phyloP scores from a whole-genome alignment of 2,113 vertebrate species.

The Lampris megalopsis region DNA sequence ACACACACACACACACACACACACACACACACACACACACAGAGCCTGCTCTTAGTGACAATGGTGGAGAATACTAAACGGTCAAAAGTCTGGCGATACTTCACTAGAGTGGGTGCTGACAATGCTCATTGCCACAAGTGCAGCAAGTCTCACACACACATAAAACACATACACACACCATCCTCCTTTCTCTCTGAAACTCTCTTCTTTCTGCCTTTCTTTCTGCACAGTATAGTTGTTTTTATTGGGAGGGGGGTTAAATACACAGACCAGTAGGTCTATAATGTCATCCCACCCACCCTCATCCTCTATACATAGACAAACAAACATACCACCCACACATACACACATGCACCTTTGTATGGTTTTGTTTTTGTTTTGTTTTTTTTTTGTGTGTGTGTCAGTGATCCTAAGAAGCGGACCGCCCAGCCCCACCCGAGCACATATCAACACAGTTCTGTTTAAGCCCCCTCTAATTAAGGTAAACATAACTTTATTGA shows the following conservation, averaged over 20 bases:
- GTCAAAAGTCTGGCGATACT: too few species aligned
- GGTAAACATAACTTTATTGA: conserved; percentile 74
- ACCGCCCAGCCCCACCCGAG: conserved; percentile 14
- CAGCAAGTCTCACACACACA: too few species aligned
- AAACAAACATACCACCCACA: too few species aligned
- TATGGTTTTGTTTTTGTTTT: not conserved
- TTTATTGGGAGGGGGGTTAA: conserved; percentile 1
- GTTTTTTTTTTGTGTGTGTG: not conserved
- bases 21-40: too few species aligned
- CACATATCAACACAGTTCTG: conserved; percentile 57
- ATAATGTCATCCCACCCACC: conserved; percentile 5
- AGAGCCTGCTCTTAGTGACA: too few species aligned
- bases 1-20: too few species aligned
- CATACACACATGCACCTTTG: too few species aligned
- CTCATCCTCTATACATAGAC: not conserved
- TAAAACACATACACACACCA: not conserved
- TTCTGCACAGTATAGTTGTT: conserved; percentile 20
- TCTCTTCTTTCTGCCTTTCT: not conserved
- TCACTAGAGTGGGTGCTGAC: too few species aligned
- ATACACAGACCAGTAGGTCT: not conserved
- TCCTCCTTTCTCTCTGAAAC: not conserved
- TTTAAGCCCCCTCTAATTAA: conserved; percentile 61
- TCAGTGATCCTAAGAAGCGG: conserved; percentile 12
- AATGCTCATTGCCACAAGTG: too few species aligned
- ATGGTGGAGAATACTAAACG: too few species aligned